A percentile compares a stretch with the other conserved stretches of the same genome.
Conservation (phyloP, 2,888 invertebrate species). For the Marasmarcha lunaedactyla region DNA sequence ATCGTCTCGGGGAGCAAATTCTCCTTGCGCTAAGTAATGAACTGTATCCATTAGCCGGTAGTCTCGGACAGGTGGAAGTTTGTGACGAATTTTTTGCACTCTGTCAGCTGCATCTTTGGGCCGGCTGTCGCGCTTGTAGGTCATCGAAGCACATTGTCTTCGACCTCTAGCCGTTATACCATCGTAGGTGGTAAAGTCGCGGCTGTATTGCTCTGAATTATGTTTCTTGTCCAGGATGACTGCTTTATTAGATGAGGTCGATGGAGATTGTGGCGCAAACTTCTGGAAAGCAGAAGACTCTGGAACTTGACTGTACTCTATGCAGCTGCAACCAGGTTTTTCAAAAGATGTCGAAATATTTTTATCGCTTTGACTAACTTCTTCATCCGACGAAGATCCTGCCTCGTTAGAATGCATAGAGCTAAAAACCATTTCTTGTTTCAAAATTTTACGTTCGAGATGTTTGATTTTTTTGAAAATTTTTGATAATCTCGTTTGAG, state of each 20-base stretch:
- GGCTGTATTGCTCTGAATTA: slow-evolving; percentile 57
- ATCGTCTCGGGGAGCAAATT: slow-evolving; percentile 60
- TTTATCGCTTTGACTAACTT: neutral
- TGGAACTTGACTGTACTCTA: slow-evolving; percentile 57
- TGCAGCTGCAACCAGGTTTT: slow-evolving; percentile 48
- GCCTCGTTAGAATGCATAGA: slow-evolving; percentile 37
- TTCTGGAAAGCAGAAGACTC: slow-evolving; percentile 58
- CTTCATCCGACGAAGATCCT: slow-evolving; percentile 47
- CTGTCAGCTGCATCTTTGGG: slow-evolving; percentile 53
- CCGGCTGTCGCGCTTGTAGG: slow-evolving; percentile 45
- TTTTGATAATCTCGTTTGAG: slow-evolving; percentile 31
- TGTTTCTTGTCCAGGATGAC: slow-evolving; percentile 53
- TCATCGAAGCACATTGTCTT: slow-evolving; percentile 53
- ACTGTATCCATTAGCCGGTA: slow-evolving; percentile 62
- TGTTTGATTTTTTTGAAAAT: slow-evolving; percentile 32
- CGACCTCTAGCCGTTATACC: slow-evolving; percentile 55
- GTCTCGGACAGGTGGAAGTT: slow-evolving; percentile 56
- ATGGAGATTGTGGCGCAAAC: slow-evolving; percentile 39
- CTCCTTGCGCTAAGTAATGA: slow-evolving; percentile 61
- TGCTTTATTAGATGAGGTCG: slow-evolving; percentile 47
- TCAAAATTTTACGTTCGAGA: slow-evolving; percentile 43
- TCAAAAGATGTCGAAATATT: neutral
- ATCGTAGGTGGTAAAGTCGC: slow-evolving; percentile 57
- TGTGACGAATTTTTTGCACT: slow-evolving; percentile 55
- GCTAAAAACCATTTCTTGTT: slow-evolving; percentile 51